Conservation (phyloP, 2,113 vertebrate genomes). For the Chamaetylas fuelleborni region DNA sequence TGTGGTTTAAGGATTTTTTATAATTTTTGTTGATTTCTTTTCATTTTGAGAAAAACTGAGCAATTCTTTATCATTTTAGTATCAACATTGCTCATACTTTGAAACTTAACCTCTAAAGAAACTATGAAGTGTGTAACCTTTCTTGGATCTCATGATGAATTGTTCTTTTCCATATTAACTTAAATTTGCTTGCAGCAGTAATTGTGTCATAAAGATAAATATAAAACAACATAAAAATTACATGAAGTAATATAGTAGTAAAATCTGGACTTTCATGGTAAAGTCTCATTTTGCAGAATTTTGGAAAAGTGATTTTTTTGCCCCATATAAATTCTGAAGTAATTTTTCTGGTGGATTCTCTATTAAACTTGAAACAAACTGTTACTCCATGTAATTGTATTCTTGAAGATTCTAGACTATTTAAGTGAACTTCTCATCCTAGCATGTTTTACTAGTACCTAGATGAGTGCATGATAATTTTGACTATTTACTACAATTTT, state of each 20-base stretch:
- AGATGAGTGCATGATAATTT: background rate
- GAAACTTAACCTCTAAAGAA: background rate
- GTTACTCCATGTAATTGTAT: background rate
- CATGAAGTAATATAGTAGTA: background rate
- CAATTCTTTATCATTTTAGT: background rate
- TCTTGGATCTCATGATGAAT: background rate
- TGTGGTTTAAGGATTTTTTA: background rate
- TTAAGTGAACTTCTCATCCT: background rate
- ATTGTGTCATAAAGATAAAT: background rate
- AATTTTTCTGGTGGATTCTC: background rate
- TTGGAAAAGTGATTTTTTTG: background rate
- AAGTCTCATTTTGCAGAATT: background rate
- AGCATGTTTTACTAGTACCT: background rate
- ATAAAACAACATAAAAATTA: background rate
- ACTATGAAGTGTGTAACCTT: background rate
- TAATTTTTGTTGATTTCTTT: background rate
- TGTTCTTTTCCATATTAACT: background rate
- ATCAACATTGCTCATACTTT: background rate
- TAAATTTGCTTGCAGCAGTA: background rate
- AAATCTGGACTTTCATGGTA: background rate
- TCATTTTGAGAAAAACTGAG: background rate
- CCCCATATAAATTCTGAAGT: background rate
- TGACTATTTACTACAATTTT: background rate
- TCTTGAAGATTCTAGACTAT: background rate
- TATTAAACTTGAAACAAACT: background rate